These are phyloP conservation scores for Heteropelma amictum DNA, from an alignment of 2,888 invertebrate genomes.

Conservation along the genomic window DNA sequence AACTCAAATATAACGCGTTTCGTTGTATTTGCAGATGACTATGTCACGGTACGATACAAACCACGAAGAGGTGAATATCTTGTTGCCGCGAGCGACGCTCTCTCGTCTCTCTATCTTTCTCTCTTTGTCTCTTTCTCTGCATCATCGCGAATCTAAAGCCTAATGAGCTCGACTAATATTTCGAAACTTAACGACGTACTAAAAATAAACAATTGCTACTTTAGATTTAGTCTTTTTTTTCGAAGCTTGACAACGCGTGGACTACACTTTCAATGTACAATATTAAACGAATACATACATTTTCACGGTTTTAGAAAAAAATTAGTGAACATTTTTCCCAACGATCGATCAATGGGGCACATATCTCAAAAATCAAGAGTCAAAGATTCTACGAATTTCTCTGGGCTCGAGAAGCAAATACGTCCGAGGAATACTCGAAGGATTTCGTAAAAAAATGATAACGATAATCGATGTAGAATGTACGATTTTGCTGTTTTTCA, in stretches of 20 bases:
- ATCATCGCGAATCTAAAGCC: conserved; percentile 61
- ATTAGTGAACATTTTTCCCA: too few species aligned
- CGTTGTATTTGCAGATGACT: conserved; percentile 89
- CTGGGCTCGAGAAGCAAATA: not conserved
- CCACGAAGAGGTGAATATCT: conserved; percentile 90
- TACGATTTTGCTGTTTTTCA: not conserved
- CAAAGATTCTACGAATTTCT: too few species aligned
- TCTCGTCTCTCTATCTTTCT: too few species aligned
- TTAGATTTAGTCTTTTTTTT: conserved; percentile 39
- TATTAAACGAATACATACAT: not conserved
- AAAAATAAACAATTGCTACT: conserved; percentile 10
- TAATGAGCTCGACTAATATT: conserved; percentile 59
- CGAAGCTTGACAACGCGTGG: conserved; percentile 46
- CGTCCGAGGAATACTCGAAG: not conserved
- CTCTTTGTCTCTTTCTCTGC: too few species aligned
- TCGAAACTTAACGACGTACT: conserved; percentile 42
- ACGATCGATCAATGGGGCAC: too few species aligned
- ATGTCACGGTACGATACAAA: conserved; percentile 94
- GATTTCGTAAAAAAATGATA: not conserved
- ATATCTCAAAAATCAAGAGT: too few species aligned
- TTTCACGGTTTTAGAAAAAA: too few species aligned
- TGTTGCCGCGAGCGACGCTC: conserved; percentile 46
- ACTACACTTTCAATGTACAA: conserved; percentile 39
- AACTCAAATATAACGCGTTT: conserved; percentile 36
- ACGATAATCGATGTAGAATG: too few species aligned